phyloP scores from a whole-genome alignment of 2,888 invertebrate species.

The Aquatica leii region DNA sequence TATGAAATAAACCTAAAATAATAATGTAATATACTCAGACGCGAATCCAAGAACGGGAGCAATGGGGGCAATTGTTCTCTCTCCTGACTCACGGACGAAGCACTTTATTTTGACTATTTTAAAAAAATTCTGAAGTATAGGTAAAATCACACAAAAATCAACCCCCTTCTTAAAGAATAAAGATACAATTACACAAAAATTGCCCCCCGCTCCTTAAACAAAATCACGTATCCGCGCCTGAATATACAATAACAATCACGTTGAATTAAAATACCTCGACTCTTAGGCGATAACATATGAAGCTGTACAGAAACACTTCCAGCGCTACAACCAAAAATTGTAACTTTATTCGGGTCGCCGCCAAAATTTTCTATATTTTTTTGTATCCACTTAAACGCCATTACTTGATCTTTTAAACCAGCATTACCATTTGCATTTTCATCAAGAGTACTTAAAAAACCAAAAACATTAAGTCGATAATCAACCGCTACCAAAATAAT shows the following conservation, averaged over 20 bases:
- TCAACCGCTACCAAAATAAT: slow-evolving; percentile 41
- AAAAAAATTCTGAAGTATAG: no score
- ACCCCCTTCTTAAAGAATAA: no score
- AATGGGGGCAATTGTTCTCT: no score
- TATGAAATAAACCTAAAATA: slow-evolving; percentile 22
- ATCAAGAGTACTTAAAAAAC: slow-evolving; percentile 44
- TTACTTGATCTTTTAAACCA: slow-evolving; percentile 36
- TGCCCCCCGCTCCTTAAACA: no score
- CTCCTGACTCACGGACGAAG: no score
- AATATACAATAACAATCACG: no score
- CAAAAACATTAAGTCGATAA: slow-evolving; percentile 27
- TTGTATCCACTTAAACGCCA: slow-evolving; percentile 33
- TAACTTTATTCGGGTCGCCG: slow-evolving; percentile 35
- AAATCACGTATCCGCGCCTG: no score
- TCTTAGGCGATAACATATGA: slow-evolving; percentile 30
- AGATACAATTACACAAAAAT: no score
- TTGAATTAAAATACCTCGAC: slow-evolving; percentile 18
- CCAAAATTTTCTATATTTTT: slow-evolving; percentile 36
- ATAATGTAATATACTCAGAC: no score
- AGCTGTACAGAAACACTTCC: slow-evolving; percentile 33
- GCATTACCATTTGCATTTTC: slow-evolving; percentile 40
- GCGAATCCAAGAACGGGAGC: no score
- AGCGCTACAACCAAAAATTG: slow-evolving; percentile 40
- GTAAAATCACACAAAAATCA: no score
- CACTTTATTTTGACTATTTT: no score